Base-by-base conservation (phyloP, 2,113 vertebrate species). In the Sardina pilchardus region DNA sequence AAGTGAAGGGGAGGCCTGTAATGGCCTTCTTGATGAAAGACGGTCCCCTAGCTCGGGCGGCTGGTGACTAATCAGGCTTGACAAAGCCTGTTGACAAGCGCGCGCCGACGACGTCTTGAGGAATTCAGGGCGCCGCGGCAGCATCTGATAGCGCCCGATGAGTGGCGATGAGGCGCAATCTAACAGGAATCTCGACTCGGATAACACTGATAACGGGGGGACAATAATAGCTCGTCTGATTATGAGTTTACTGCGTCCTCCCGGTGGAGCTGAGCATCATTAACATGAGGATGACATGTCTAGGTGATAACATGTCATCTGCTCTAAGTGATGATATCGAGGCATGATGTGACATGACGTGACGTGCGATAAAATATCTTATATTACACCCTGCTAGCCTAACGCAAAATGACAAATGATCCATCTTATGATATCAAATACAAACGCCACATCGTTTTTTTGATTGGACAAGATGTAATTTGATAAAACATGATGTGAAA, bases 21-120 rank as follows among this genome's bases (percentile, higher is more conserved):
- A 92, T 86, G 82, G 88, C 81, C 75, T 88, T 88, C 88, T 85
- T 85, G 83, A 90, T 90, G 91, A 56, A 82, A 81, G 82, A 34
- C 10, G 8, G 26, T 10, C 63, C 63, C 4, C n/a, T 4, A 21
- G 21, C 7, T 0, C 59, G 9, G 59, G 3, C 59, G 4, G 59
- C 17, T 21, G 24, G 1, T 8, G 24, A 26, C 59, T 26, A 24
- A n/a, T 63, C 59, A 63, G 59, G n/a, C 59, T 63, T n/a, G n/a
- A 63, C 59, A 63, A 63, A 63, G 24, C 59, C 59, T n/a, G 19
- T 8, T 63, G 59, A 63, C 59, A 63, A 24, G 8, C 8, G 59
- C 59, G 8, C 8, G 59, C 59, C 6, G n/a, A 63, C 2, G 21
- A 63, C 59, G 21, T 8, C n/a, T 21, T n/a, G 59, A 21, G n/a